Evolutionary conservation across 2,797 vertebrate genomes (phyloP).

Genomic region (Hypotaenidia philippensis): DNA sequence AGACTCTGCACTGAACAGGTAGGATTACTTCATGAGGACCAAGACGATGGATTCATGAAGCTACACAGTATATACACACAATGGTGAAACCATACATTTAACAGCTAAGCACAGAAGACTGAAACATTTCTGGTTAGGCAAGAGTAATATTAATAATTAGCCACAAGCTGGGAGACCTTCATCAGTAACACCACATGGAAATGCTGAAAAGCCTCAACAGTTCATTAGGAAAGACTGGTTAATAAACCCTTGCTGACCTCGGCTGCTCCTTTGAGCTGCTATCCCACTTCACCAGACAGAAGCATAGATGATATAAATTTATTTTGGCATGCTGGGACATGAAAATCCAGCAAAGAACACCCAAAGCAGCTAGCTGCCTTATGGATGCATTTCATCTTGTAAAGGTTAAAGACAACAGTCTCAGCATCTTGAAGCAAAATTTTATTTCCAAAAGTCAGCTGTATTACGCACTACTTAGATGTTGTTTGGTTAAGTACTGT

Average conservation of each 20-base stretch:
- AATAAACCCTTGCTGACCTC: conserved; percentile 68
- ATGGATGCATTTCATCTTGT: background rate
- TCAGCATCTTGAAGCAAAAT: background rate
- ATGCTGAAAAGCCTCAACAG: conserved; percentile 39
- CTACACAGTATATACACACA: background rate
- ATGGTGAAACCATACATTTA: background rate
- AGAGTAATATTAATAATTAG: conserved; percentile 53
- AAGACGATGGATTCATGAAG: background rate
- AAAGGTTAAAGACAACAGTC: background rate
- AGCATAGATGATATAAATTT: background rate
- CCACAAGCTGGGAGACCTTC: conserved; percentile 62
- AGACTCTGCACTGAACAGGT: background rate
- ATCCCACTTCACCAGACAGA: background rate
- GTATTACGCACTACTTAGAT: background rate
- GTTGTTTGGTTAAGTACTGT: background rate
- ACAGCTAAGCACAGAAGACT: background rate
- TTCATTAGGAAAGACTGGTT: conserved; percentile 60
- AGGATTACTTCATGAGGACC: background rate
- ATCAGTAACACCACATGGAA: conserved; percentile 57
- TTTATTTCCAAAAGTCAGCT: background rate
- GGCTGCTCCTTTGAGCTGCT: conserved; percentile 27
- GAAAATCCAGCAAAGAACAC: background rate
- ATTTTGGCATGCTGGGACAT: background rate
- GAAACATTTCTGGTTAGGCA: conserved; percentile 20
- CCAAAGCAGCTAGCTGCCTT: background rate